Evolutionary conservation across 2,888 invertebrate genomes (phyloP).

Genomic region (Oligia latruncula): DNA sequence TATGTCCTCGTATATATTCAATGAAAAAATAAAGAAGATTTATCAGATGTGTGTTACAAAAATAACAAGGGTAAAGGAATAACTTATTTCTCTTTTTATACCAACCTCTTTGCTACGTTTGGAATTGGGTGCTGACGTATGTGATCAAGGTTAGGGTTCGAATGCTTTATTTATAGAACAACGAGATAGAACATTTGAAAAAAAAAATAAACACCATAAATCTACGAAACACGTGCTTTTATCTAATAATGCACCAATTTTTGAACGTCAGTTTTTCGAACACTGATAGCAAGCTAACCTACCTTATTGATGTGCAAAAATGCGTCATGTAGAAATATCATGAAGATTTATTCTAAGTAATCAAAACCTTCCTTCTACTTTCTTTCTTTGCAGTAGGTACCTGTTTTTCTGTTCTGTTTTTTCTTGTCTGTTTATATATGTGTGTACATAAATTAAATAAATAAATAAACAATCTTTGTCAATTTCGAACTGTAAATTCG

Average conservation of each 20-base stretch:
- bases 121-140: constrained; percentile 30
- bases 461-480: neutral
- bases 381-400: too few relatives aligned
- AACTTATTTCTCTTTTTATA: constrained; percentile 33
- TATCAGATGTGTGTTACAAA: constrained; percentile 32
- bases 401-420: too few relatives aligned
- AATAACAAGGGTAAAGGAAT: constrained; percentile 27
- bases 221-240: neutral
- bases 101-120: constrained; percentile 30
- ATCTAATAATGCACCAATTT: neutral
- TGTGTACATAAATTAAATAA: too few relatives aligned
- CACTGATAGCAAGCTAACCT: neutral
- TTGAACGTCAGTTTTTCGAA: neutral
- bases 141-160: constrained; percentile 37
- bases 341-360: neutral
- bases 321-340: neutral
- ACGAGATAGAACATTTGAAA: constrained; percentile 2
- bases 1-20: constrained; percentile 35
- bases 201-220: neutral
- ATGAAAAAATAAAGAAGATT: constrained; percentile 36
- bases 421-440: too few relatives aligned
- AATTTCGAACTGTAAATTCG: neutral
- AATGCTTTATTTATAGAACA: constrained; percentile 38
- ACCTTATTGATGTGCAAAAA: neutral
- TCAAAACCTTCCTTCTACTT: neutral